Conservation (phyloP, 2,797 vertebrate species). For the Chelon labrosus region DNA sequence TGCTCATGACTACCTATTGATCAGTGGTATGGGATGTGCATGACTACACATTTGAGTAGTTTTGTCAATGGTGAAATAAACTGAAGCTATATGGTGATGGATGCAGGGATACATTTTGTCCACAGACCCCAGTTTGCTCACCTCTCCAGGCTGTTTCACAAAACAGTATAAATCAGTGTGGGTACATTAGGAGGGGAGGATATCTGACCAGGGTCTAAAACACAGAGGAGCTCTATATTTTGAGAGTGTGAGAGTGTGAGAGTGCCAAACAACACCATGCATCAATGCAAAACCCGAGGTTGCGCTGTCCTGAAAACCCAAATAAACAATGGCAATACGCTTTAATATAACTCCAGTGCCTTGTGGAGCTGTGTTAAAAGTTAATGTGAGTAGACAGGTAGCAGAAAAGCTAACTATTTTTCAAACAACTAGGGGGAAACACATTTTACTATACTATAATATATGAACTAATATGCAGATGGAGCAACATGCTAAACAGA, state of each 20-base stretch:
- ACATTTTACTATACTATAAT: no score
- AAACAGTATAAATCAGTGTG: conserved; percentile 4
- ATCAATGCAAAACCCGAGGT: no score
- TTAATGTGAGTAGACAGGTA: no score
- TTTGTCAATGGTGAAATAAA: neutral
- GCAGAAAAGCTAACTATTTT: no score
- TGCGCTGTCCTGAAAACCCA: no score
- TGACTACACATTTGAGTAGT: conserved; percentile 25
- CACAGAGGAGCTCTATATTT: neutral
- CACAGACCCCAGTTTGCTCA: neutral
- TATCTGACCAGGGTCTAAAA: conserved; percentile 20
- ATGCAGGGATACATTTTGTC: conserved; percentile 10
- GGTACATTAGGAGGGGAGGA: conserved; percentile 26
- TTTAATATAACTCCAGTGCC: no score
- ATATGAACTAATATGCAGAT: conserved; percentile 41
- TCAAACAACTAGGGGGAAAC: no score
- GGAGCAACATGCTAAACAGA: conserved; percentile 32
- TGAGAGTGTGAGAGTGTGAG: neutral
- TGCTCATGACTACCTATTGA: conserved; percentile 40
- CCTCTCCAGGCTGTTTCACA: conserved; percentile 18
- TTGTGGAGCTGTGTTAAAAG: no score
- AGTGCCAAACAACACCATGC: neutral
- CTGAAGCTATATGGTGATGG: neutral
- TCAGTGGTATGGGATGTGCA: conserved; percentile 23
- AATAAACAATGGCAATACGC: no score